Evolutionary conservation across 2,888 invertebrate species (phyloP).

Genomic region (Himalopsyche kuldschensis): DNA sequence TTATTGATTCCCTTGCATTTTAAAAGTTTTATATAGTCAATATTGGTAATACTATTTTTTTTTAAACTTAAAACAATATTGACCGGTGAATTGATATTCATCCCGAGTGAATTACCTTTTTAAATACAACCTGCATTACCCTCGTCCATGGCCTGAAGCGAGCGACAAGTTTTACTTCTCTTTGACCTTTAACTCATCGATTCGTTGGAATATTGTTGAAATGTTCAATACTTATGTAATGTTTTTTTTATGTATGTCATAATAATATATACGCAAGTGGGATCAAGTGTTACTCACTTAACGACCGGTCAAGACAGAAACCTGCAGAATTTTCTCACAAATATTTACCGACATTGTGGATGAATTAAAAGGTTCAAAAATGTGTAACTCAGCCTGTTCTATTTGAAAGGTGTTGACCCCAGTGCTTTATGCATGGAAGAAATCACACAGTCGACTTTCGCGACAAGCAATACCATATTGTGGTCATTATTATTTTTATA

Average conservation of each 20-base stretch:
- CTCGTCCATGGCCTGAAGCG: neutral
- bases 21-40: too few relatives aligned
- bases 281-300: neutral
- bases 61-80: too few relatives aligned
- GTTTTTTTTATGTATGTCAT: neutral
- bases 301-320: constrained; percentile 13
- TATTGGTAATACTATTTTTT: too few relatives aligned
- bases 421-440: too few relatives aligned
- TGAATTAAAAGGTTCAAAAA: neutral
- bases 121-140: neutral
- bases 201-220: constrained; percentile 1
- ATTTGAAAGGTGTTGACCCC: too few relatives aligned
- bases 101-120: neutral
- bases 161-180: constrained; percentile 5
- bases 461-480: neutral
- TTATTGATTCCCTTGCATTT: too few relatives aligned
- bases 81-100: neutral
- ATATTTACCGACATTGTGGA: neutral
- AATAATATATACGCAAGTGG: neutral
- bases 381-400: neutral
- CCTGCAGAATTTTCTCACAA: neutral
- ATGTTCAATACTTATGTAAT: constrained; percentile 6
- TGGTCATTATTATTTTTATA: neutral
- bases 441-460: neutral
- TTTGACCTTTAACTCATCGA: constrained; percentile 9